These are phyloP conservation scores for Orestias chungarensis DNA, from an alignment of 2,797 vertebrate genomes.

Conservation along the genomic window DNA sequence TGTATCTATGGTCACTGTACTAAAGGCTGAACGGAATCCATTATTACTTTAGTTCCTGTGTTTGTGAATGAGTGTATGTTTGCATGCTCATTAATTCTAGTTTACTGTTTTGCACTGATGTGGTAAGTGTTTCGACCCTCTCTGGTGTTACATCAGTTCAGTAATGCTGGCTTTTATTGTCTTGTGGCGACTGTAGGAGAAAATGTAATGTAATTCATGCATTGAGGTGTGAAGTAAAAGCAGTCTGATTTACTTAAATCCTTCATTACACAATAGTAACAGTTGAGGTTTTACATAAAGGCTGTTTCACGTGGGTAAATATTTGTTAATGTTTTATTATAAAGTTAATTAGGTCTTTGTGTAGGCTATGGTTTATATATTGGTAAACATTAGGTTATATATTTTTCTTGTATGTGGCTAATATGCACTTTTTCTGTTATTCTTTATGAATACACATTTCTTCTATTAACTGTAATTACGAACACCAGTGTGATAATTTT, in stretches of 20 bases:
- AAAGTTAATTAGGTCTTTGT: neutral
- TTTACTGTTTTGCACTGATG: conserved; percentile 63
- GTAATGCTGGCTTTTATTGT: conserved; percentile 12
- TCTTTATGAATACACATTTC: conserved; percentile 42
- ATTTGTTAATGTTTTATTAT: neutral
- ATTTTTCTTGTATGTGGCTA: conserved; percentile 7
- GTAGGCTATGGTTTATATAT: neutral
- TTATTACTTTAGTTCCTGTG: conserved; percentile 15
- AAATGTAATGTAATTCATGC: conserved; percentile 6
- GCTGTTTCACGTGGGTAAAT: neutral
- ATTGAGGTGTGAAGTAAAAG: conserved; percentile 3
- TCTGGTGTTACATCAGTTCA: conserved; percentile 30
- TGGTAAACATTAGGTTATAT: conserved; percentile 15
- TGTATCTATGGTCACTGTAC: conserved; percentile 80
- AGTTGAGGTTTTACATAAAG: neutral
- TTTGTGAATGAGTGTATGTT: conserved; percentile 26
- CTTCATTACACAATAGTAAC: neutral
- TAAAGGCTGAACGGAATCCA: conserved; percentile 26
- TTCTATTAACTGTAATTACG: conserved; percentile 41
- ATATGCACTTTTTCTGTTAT: neutral
- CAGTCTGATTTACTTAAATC: conserved; percentile 13
- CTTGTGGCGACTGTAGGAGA: conserved; percentile 1
- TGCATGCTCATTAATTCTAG: conserved; percentile 39
- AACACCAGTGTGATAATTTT: conserved; percentile 28
- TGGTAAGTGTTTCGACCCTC: conserved; percentile 16